Evolutionary conservation across 2,113 vertebrate genomes (phyloP).

Genomic region (Alligator mississippiensis): DNA sequence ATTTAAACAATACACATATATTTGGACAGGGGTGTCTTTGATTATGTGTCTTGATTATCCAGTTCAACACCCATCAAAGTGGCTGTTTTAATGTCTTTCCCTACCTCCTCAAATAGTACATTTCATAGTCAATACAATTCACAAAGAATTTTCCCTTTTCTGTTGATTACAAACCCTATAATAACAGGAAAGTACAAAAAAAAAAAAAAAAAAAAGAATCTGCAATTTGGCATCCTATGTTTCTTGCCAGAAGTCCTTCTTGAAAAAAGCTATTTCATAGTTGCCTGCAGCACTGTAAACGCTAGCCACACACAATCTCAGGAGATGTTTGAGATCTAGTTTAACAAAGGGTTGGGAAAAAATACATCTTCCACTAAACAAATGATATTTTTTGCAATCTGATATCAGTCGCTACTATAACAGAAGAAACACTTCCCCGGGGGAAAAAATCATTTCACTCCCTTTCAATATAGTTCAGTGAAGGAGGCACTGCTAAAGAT

Average conservation of each 20-base stretch:
- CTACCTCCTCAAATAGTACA: neutral
- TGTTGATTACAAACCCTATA: neutral
- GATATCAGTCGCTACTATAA: neutral
- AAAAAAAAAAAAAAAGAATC: neutral
- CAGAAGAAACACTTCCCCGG: conserved; percentile 17
- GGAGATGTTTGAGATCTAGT: neutral
- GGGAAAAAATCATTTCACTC: conserved; percentile 41
- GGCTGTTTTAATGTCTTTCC: neutral
- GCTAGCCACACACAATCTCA: neutral
- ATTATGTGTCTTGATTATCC: too few species aligned
- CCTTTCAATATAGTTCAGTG: conserved; percentile 22
- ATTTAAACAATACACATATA: neutral
- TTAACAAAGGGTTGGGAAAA: conserved; percentile 12
- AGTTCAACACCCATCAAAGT: too few species aligned
- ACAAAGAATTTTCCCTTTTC: neutral
- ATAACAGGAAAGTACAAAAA: neutral
- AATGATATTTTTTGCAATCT: neutral
- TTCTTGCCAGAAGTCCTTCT: neutral
- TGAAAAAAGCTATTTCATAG: neutral
- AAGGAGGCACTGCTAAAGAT: neutral
- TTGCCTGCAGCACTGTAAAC: neutral
- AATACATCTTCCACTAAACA: neutral
- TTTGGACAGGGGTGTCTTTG: too few species aligned
- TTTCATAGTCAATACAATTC: neutral
- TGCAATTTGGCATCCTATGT: neutral